Percentiles rank a stretch among this genome's conserved stretches.
Evolutionary conservation across 2,888 invertebrate genomes (phyloP).

Genomic region (Apoda limacodes): DNA sequence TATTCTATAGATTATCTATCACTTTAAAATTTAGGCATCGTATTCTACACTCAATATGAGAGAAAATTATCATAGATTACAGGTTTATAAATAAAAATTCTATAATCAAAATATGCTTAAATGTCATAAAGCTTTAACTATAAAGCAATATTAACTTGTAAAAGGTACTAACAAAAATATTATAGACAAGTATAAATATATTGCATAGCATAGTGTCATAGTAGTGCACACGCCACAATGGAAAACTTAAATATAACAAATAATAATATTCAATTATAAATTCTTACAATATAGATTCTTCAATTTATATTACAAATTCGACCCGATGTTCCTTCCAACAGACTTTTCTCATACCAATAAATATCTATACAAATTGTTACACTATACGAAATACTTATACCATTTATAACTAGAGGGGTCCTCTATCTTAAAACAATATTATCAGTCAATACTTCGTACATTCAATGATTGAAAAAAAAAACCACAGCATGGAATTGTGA

Average conservation of each 20-base stretch:
- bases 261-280: conserved; percentile 26
- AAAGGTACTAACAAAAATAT: conserved; percentile 50
- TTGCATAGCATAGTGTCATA: conserved; percentile 46
- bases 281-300: conserved; percentile 26
- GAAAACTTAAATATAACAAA: conserved; percentile 40
- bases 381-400: no score
- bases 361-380: conserved; percentile 61
- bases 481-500: conserved; percentile 36
- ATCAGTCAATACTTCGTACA: no score
- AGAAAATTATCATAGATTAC: no score
- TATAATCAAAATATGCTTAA: no score
- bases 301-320: conserved; percentile 25
- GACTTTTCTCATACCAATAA: conserved; percentile 47
- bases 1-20: no score
- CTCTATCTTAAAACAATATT: no score
- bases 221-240: conserved; percentile 40
- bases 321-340: conserved; percentile 39
- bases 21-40: no score
- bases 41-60: no score
- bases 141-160: no score
- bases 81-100: no score
- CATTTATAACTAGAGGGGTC: no score
- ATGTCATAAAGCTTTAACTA: no score
- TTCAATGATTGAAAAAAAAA: conserved; percentile 30
- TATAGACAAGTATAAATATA: conserved; percentile 49